Conservation (phyloP, 2,888 invertebrate species). For the Catocala sponsa region DNA sequence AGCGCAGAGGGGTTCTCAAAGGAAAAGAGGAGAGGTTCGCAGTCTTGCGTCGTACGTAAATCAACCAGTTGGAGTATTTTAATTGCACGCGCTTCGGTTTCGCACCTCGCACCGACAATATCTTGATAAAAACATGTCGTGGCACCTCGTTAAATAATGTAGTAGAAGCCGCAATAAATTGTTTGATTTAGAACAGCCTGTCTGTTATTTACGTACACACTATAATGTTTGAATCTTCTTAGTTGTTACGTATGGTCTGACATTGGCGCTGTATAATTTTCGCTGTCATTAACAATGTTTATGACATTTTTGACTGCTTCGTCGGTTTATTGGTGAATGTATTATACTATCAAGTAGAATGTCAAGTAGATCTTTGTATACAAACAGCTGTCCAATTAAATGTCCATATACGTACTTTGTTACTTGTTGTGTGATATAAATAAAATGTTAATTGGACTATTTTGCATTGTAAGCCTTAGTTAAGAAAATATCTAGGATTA, state of each 20-base stretch:
- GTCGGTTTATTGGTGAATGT: too few relatives aligned
- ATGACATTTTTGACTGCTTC: slow-evolving; percentile 17
- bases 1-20: not conserved
- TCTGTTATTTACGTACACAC: slow-evolving; percentile 47
- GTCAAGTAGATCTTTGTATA: too few relatives aligned
- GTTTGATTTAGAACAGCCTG: slow-evolving; percentile 55
- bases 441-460: too few relatives aligned
- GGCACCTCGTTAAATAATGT: slow-evolving; percentile 64
- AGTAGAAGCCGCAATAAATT: slow-evolving; percentile 61
- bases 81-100: slow-evolving; percentile 66
- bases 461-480: too few relatives aligned
- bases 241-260: slow-evolving; percentile 24
- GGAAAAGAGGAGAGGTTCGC: not conserved
- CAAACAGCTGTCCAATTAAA: too few relatives aligned
- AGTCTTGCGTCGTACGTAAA: slow-evolving; percentile 53
- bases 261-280: slow-evolving; percentile 34
- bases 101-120: slow-evolving; percentile 60
- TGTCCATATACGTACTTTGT: too few relatives aligned
- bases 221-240: slow-evolving; percentile 30
- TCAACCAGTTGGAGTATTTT: slow-evolving; percentile 66
- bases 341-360: too few relatives aligned
- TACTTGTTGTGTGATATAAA: too few relatives aligned
- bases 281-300: slow-evolving; percentile 35
- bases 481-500: too few relatives aligned
- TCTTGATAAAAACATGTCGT: slow-evolving; percentile 65